Conservation (phyloP, 2,888 invertebrate species). For the Scaptomyza cyrtandrae region DNA sequence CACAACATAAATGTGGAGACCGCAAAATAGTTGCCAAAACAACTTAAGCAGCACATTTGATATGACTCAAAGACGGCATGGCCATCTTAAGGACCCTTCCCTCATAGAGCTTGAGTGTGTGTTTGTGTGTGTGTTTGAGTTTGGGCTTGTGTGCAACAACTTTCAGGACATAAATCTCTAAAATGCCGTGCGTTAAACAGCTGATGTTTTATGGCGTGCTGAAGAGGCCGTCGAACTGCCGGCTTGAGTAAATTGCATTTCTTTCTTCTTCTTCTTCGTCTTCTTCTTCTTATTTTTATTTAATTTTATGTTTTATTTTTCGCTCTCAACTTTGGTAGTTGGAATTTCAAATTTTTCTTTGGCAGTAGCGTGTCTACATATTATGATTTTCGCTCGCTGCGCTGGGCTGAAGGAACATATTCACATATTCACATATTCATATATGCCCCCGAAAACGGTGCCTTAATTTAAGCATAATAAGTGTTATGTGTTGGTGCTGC, state of each 20-base stretch:
- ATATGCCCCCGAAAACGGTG: slow-evolving; percentile 40
- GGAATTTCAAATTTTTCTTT: slow-evolving; percentile 72
- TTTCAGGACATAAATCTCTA: slow-evolving; percentile 63
- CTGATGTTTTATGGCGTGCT: slow-evolving; percentile 66
- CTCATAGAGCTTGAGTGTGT: background rate
- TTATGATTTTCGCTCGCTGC: background rate
- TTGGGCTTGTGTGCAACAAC: slow-evolving; percentile 46
- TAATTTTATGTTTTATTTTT: slow-evolving; percentile 14
- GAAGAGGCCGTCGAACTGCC: slow-evolving; percentile 67
- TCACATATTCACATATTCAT: slow-evolving; percentile 51
- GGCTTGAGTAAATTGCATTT: slow-evolving; percentile 63
- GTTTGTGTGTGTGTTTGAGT: slow-evolving; percentile 28
- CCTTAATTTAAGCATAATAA: slow-evolving; percentile 78
- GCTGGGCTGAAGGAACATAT: slow-evolving; percentile 18
- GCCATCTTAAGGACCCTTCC: slow-evolving; percentile 14
- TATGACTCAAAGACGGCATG: slow-evolving; percentile 24
- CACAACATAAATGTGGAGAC: slow-evolving; percentile 12
- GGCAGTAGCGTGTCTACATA: slow-evolving; percentile 13
- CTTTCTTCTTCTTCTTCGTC: background rate
- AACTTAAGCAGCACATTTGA: slow-evolving; percentile 39
- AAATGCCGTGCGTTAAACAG: slow-evolving; percentile 65
- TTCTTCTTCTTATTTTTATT: slow-evolving; percentile 1
- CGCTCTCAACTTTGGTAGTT: slow-evolving; percentile 53
- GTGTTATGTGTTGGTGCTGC: slow-evolving; percentile 47
- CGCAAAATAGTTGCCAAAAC: slow-evolving; percentile 68